Base-by-base conservation (phyloP, 2,797 vertebrate genomes). In the Phalloptychus januarius region DNA sequence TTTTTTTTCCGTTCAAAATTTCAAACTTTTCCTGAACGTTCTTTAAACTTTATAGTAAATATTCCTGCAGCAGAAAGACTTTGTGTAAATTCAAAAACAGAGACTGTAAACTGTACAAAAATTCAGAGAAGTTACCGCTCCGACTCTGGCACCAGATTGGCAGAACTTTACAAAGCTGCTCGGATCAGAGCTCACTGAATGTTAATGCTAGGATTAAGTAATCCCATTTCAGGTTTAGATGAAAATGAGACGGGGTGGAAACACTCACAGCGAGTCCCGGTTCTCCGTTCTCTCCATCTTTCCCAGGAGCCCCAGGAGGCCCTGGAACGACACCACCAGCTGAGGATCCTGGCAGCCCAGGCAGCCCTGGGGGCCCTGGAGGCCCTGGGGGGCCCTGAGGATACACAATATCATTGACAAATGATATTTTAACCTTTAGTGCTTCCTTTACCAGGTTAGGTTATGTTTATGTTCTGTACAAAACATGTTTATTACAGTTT, bases 381-480 rank as follows among this genome's bases (percentile, higher is more conserved):
- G 91, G 96, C 1, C 98, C 98, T 2, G 96, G 97, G n/a, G 94
- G 95, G 71, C 97, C 97, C 97, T 98, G 80, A 69, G 40, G 11
- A 72, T 36, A 77, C 1, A 80, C 67, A 1, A 67, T 0, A 44
- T 42, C 6, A 69, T 8, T 50, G 4, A 76, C 7, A 63, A 63
- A 5, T 54, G n/a, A n/a, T 54, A n/a, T 54, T 54, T 12, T 54
- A 54, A 52, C 20, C 18, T 20, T 20, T 23, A 20, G 46, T 7
- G 18, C 46, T 50, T 45, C 15, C 45, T 16, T 5, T 4, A 46
- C 5, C 40, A 42, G 40, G 8, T 10, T 42, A 18, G 16, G 16
- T 18, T 46, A 42, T 42, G 10, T 42, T 42, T 42, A 42, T 11
- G 42, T 1, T 42, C 40, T 42, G 10, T 10, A 42, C 40, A 10